phyloP scores from a whole-genome alignment of 2,113 vertebrate genomes.

The Indicator maculatus region DNA sequence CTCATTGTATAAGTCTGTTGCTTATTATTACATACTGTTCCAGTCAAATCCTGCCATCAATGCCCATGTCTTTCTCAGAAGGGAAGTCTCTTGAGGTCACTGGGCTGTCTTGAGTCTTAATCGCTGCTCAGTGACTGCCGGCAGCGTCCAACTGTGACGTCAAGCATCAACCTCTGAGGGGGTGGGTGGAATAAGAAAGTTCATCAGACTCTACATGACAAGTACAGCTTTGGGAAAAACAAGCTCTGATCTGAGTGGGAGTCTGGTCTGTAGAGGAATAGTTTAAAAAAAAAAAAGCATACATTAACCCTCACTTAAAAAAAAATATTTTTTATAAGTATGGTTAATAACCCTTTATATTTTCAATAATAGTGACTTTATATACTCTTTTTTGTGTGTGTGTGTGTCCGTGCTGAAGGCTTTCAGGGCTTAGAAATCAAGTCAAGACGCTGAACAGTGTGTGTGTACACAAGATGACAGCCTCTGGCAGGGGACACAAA shows the following conservation, averaged over 20 bases:
- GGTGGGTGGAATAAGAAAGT: neutral
- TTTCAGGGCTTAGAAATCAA: neutral
- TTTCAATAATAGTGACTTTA: neutral
- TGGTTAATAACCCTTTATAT: neutral
- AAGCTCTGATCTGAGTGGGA: neutral
- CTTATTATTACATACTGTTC: neutral
- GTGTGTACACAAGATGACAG: conserved; percentile 20
- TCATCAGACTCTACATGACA: neutral
- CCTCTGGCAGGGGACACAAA: conserved; percentile 29
- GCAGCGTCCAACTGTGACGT: fast-evolving
- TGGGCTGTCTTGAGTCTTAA: neutral
- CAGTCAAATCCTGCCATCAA: neutral
- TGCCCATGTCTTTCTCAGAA: neutral
- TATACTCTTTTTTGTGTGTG: neutral
- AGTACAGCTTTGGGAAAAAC: neutral
- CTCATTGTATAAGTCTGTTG: neutral
- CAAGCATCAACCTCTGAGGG: neutral
- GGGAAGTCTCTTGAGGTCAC: neutral
- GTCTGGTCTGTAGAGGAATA: neutral
- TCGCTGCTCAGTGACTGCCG: neutral
- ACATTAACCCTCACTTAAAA: neutral
- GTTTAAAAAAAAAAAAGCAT: neutral
- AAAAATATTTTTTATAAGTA: neutral
- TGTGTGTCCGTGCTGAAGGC: neutral
- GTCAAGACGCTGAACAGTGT: conserved; percentile 10